Base-by-base conservation (phyloP, 2,797 vertebrate genomes). In the Acanthurus lineatus region DNA sequence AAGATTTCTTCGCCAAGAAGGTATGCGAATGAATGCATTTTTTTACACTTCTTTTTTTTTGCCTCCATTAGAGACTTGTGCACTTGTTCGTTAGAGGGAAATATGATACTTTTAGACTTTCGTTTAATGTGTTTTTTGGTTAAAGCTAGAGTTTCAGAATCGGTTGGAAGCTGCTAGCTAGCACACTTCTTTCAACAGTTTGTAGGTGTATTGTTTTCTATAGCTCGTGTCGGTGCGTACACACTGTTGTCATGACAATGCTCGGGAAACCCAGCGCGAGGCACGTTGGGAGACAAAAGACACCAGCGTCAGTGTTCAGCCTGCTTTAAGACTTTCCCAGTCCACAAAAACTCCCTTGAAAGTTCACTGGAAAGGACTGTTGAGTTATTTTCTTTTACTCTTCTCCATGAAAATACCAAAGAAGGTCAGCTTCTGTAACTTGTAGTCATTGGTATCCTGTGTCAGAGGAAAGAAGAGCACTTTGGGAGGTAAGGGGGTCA, bases 211-310 rank as follows among this genome's bases (percentile, higher is more conserved):
- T 93, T 91, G 93, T 92, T 84, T 92, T 64, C 73, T 85, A 66
- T 54, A 67, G 85, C 86, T 75, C 72, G 76, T 81, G 81, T 87
- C 84, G 80, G 81, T 83, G 88, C 83, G 83, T 86, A 86, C 88
- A 89, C 90, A 83, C 92, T 87, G 94, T 95, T 95, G 94, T 94
- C 94, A 95, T 95, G 94, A 93, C 94, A 86, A 94, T 93, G 85
- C 90, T 82, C 83, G 79, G 91, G 92, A 91, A 93, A 94, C 93
- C 80, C 84, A 82, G 88, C 82, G 90, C 83, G 78, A 91, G 89
- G 91, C 91, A 93, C 89, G 91, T 89, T 81, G 85, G 68, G 65
- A 77, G 56, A 89, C 92, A 94, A 93, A 90, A 91, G 91, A 70
- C 85, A 56, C 71, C 72, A 78, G 76, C 79, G 15, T 79, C 86